phyloP scores from a whole-genome alignment of 2,113 vertebrate genomes.

The Pomatorhinus ruficollis region DNA sequence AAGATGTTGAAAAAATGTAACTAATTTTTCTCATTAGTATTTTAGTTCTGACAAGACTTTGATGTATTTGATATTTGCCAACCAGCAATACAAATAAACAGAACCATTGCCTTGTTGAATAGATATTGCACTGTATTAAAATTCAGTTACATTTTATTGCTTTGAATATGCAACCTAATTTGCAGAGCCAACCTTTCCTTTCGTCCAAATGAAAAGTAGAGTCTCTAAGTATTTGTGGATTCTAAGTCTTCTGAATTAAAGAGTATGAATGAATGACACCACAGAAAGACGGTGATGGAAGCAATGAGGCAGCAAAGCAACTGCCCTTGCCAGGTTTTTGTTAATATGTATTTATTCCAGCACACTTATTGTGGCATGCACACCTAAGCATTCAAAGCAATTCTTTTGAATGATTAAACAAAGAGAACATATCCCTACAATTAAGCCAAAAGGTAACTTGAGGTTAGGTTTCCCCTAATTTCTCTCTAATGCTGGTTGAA shows the following conservation, averaged over 20 bases:
- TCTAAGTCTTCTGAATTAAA: neutral
- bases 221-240: neutral
- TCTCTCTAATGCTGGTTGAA: neutral
- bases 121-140: neutral
- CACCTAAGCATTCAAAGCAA: neutral
- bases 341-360: neutral
- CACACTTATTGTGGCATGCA: neutral
- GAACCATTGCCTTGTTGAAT: neutral
- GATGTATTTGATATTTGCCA: neutral
- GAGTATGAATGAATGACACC: neutral
- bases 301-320: constrained; percentile 13
- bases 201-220: neutral
- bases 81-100: neutral
- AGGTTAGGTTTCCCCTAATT: neutral
- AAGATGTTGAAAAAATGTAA: neutral
- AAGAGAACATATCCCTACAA: neutral
- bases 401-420: neutral
- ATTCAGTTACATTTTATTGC: neutral
- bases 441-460: neutral
- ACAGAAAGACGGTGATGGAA: neutral
- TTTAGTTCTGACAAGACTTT: neutral
- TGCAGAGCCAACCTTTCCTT: neutral
- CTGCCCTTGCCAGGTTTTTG: neutral
- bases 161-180: neutral
- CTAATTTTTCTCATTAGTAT: neutral